A percentile compares a stretch with the other conserved stretches of the same genome.
phyloP scores from a whole-genome alignment of 2,888 invertebrate genomes.

The Deilephila porcellus region DNA sequence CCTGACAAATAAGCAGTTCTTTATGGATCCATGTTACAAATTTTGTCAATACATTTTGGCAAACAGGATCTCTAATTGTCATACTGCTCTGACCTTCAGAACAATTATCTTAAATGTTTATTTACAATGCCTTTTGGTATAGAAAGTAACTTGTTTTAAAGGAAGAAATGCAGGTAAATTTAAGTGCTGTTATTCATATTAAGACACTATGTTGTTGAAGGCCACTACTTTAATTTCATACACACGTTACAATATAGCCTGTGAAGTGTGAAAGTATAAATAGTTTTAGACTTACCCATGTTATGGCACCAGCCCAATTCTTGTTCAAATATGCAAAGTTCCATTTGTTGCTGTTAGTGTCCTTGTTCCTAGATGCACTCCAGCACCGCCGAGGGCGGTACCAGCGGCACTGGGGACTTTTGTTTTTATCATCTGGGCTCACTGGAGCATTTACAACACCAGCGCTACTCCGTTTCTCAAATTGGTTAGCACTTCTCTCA shows the following conservation, averaged over 20 bases:
- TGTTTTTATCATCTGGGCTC: conserved; percentile 60
- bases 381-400: conserved; percentile 62
- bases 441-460: conserved; percentile 62
- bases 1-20: too few relatives aligned
- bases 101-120: too few relatives aligned
- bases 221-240: too few relatives aligned
- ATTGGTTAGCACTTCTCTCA: conserved; percentile 78
- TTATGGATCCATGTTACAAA: too few relatives aligned
- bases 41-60: too few relatives aligned
- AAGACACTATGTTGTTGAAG: too few relatives aligned
- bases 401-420: conserved; percentile 58
- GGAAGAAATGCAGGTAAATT: too few relatives aligned
- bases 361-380: conserved; percentile 52
- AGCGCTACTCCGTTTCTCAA: conserved; percentile 76
- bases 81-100: too few relatives aligned
- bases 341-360: conserved; percentile 72
- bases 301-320: conserved; percentile 81
- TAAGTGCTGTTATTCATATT: too few relatives aligned
- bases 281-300: conserved; percentile 71
- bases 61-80: too few relatives aligned
- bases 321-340: conserved; percentile 73
- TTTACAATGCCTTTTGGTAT: too few relatives aligned
- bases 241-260: not conserved
- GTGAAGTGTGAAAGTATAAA: conserved; percentile 24
- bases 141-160: too few relatives aligned